Conservation (phyloP, 2,888 invertebrate species). For the Oxycera nigricornis region DNA sequence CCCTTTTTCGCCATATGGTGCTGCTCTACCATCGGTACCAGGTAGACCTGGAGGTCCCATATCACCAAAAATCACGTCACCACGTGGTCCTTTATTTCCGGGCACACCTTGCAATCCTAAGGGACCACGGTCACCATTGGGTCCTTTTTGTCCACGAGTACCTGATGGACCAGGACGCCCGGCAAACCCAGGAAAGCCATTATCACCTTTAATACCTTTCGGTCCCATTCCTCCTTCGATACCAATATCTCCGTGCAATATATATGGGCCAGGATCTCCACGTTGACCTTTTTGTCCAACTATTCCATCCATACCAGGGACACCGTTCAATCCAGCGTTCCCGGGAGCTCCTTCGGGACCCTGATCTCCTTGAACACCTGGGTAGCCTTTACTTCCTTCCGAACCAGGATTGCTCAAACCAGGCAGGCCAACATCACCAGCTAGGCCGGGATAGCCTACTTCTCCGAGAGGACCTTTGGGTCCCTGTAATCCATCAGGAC, state of each 20-base stretch:
- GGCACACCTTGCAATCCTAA: constrained; percentile 66
- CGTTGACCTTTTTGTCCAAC: constrained; percentile 62
- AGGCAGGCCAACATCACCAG: constrained; percentile 63
- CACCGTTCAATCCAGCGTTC: constrained; percentile 62
- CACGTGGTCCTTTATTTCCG: constrained; percentile 63
- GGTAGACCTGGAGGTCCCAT: constrained; percentile 55
- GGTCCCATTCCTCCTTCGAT: constrained; percentile 60
- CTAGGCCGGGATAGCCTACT: constrained; percentile 65
- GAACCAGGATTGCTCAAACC: constrained; percentile 65
- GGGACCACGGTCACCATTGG: constrained; percentile 57
- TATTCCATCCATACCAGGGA: constrained; percentile 58
- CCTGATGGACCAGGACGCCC: constrained; percentile 64
- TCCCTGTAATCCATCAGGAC: constrained; percentile 69
- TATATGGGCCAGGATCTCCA: constrained; percentile 60
- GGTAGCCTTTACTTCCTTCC: constrained; percentile 71
- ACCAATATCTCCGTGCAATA: constrained; percentile 61
- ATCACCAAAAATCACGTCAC: constrained; percentile 60
- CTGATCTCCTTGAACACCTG: constrained; percentile 70
- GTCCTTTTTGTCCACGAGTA: constrained; percentile 67
- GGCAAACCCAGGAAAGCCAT: constrained; percentile 64
- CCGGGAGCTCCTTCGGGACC: constrained; percentile 72
- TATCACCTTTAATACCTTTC: constrained; percentile 61
- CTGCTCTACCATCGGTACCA: constrained; percentile 61
- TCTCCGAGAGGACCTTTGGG: constrained; percentile 65
- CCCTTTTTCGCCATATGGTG: constrained; percentile 61